Evolutionary conservation across 1,140 invertebrate genomes (phyloP).

Genomic region (Heliothis subflexa): DNA sequence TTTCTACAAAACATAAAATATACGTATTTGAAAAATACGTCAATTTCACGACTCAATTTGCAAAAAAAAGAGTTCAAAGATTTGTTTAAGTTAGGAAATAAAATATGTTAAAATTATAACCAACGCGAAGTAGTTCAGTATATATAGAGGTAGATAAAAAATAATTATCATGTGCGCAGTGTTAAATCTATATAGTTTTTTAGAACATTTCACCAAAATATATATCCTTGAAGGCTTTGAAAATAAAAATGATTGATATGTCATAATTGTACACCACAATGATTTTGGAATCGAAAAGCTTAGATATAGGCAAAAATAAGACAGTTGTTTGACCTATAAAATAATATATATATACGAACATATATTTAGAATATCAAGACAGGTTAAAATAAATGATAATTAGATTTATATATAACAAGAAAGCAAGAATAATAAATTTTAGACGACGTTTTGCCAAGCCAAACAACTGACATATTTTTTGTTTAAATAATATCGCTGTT

Average conservation of each 20-base stretch:
- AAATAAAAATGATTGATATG: conserved; percentile 74
- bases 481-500: conserved; percentile 1
- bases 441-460: neutral
- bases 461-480: neutral
- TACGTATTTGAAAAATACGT: neutral
- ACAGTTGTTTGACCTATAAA: neutral
- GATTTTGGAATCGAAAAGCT: conserved; percentile 45
- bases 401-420: neutral
- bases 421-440: neutral
- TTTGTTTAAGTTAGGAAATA: neutral
- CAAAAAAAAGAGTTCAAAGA: neutral
- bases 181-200: conserved; percentile 62
- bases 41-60: neutral
- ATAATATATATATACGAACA: neutral
- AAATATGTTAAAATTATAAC: no score
- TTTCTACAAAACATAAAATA: conserved; percentile 1
- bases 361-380: neutral
- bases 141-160: conserved; percentile 57
- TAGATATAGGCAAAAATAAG: neutral
- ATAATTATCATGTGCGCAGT: conserved; percentile 59
- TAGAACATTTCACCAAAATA: conserved; percentile 68
- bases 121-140: neutral
- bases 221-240: conserved; percentile 61
- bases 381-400: neutral
- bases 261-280: conserved; percentile 73